Evolutionary conservation across 2,113 vertebrate species (phyloP), one percentile per base, ranked within the genome.

Genomic region (Hippocampus barbouri): DNA sequence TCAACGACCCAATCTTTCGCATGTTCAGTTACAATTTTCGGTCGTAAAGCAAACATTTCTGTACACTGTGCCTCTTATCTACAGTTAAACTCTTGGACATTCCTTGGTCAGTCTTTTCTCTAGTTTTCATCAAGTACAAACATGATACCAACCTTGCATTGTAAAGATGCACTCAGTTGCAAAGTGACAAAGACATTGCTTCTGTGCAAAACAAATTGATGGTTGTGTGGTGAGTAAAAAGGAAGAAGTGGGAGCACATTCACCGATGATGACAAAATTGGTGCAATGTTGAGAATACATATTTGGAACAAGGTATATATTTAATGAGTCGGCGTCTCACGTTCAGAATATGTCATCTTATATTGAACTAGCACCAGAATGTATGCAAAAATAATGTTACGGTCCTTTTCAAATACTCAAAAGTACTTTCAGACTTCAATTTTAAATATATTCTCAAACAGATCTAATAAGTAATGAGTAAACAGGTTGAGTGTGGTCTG

Each of bases 11-110:
- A 43, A 73, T 78, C 69, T 75, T 79, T 80, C 78, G 69, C 73
- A 64, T 77, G 23, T 72, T 75, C 69, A 63, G 79, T 69, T 83
- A 85, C 77, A 83, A 72, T 77, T 79, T 74, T 82, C 71, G 71
- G 74, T 81, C 73, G 79, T 79, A 68, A 77, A 81, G 56, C 40
- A 75, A 56, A 74, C 53, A 61, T 40, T 56, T 79, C 54, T 83
- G 38, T 81, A 78, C 74, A 81, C 72, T 77, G 81, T 74, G 61
- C 51, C 61, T 49, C 57, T 68, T 78, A 75, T 62, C 76, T 51
- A 69, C 25, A 70, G 30, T 65, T 53, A 63, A 72, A 72, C 59
- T 79, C 51, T 65, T 65, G 18, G 51, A 43, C 23, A 59, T 76
- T 43, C 3, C 8, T 43, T 68, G 18, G 38, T 60, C 54, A 65